Base-by-base conservation (phyloP, 2,113 vertebrate genomes). In the Pituophis catenifer region DNA sequence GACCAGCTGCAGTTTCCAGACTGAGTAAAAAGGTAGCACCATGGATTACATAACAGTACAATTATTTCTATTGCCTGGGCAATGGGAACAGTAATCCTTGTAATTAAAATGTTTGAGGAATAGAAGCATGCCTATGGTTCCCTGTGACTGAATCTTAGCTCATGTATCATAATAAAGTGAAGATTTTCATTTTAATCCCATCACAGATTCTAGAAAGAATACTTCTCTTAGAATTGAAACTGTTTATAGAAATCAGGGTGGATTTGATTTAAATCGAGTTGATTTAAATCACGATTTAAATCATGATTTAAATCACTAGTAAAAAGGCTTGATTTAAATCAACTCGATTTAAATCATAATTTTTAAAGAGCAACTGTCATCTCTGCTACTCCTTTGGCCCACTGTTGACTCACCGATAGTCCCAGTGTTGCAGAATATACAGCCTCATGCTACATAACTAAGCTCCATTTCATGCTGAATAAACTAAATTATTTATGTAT, bases 201-300 rank as follows among this genome's bases (percentile, higher is more conserved):
- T 94, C 93, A 85, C 23, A 90, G 2, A 53, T 89, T 92, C 90
- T 75, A 59, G 48, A 8, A 48, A 58, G 1, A 81, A 86, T 52
- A 93, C 0, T 93, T 92, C 91, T 94, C 89, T 38, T 38, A 75
- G 88, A 90, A 70, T 89, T 13, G 52, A 95, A 90, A 53, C 50
- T 7, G 91, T 94, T 75, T 29, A 91, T 44, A 87, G 89, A 44
- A 55, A 81, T 81, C 58, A 38, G 38, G 38, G 38, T 38, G 38
- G 38, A 38, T 38, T 38, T 38, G 38, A 38, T 38, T 38, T 38
- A 38, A 38, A 38, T 38, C 38, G 38, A 38, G 38, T 38, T 38
- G 38, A 38, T 38, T 38, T 38, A 38, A 38, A 38, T 38, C 38
- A 38, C 38, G 38, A 38, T 38, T 38, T 38, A 38, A 38, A 38